These are phyloP conservation scores for Hyles euphorbiae DNA, from an alignment of 1,140 invertebrate species.

Conservation along the genomic window DNA sequence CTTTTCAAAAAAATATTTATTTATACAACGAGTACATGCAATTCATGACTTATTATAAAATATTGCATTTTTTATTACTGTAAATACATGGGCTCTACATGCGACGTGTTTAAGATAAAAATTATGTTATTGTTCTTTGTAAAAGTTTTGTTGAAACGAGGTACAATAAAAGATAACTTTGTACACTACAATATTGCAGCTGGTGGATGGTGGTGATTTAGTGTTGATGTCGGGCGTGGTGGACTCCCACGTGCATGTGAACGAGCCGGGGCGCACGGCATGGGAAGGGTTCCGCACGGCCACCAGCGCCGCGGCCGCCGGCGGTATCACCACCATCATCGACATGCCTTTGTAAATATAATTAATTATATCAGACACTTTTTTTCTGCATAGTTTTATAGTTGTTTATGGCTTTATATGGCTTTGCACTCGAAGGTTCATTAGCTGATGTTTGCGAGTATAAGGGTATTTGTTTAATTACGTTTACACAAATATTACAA, in stretches of 20 bases:
- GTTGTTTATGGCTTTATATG: neutral
- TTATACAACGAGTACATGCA: too few relatives aligned
- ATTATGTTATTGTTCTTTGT: too few relatives aligned
- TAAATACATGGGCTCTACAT: too few relatives aligned
- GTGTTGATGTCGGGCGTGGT: conserved; percentile 88
- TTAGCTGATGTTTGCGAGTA: too few relatives aligned
- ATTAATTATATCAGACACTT: neutral
- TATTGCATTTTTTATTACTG: too few relatives aligned
- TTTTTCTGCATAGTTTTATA: neutral
- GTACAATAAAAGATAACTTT: too few relatives aligned
- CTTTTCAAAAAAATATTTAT: too few relatives aligned
- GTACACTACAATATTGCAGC: conserved; percentile 38
- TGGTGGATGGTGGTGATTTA: conserved; percentile 77
- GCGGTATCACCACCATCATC: conserved; percentile 83
- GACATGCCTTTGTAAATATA: conserved; percentile 83
- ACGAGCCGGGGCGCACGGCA: conserved; percentile 87
- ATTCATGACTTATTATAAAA: too few relatives aligned
- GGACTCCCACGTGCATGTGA: conserved; percentile 92
- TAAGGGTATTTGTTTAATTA: too few relatives aligned
- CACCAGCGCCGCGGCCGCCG: conserved; percentile 82
- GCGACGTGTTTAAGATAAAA: too few relatives aligned
- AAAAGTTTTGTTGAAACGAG: too few relatives aligned
- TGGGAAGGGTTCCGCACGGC: conserved; percentile 85
- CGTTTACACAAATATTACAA: too few relatives aligned
- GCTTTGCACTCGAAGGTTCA: neutral